phyloP scores from a whole-genome alignment of 2,888 invertebrate genomes.

The Polydrusus pterygomalis region DNA sequence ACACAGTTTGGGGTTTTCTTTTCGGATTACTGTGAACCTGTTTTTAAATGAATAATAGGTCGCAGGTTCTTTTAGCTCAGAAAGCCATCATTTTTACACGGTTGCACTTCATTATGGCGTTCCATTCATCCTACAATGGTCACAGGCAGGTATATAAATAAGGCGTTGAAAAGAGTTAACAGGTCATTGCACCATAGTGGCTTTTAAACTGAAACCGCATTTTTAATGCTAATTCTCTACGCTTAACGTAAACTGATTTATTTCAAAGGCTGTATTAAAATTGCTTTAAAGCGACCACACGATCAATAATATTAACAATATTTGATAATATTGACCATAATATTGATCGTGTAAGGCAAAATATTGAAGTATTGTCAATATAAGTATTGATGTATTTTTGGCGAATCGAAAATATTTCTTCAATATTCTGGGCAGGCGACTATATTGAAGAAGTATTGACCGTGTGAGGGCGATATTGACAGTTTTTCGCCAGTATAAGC shows the following conservation, averaged over 20 bases:
- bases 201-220: conserved; percentile 15
- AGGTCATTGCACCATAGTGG: conserved; percentile 29
- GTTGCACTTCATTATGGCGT: conserved; percentile 50
- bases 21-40: conserved; percentile 44
- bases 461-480: no score
- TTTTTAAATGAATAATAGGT: conserved; percentile 51
- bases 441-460: no score
- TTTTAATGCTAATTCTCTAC: conserved; percentile 1
- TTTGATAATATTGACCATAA: no score
- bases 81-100: conserved; percentile 45
- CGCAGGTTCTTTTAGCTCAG: conserved; percentile 41
- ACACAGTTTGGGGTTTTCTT: conserved; percentile 41
- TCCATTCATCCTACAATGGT: conserved; percentile 49
- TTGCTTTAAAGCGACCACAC: no score
- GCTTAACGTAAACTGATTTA: background rate
- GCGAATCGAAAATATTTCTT: no score
- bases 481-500: no score
- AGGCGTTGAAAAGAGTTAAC: conserved; percentile 43
- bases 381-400: no score
- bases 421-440: no score
- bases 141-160: conserved; percentile 49
- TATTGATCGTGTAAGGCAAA: no score
- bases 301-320: no score
- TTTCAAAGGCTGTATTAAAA: background rate
- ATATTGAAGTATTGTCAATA: no score